Percentiles rank a stretch among this genome's conserved stretches.
These are phyloP conservation scores for Papilio dardanus DNA, from an alignment of 1,140 invertebrate species.

Conservation along the genomic window DNA sequence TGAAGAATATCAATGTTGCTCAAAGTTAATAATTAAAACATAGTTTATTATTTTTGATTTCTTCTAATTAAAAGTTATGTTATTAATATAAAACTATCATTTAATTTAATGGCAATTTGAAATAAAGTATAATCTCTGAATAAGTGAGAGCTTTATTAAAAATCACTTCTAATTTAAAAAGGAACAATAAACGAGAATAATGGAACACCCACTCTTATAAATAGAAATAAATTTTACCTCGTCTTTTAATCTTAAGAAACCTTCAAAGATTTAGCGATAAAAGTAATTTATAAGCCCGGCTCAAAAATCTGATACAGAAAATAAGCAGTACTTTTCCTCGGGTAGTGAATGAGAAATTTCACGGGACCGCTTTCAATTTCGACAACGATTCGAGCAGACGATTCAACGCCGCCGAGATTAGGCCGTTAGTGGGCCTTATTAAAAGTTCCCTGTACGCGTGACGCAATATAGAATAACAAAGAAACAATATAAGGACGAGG, in stretches of 20 bases:
- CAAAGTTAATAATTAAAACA: too few species aligned
- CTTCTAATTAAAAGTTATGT: too few species aligned
- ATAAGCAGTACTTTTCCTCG: constrained; percentile 17
- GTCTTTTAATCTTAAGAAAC: constrained; percentile 14
- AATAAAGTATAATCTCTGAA: background rate
- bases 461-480: constrained; percentile 57
- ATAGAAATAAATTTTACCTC: constrained; percentile 1
- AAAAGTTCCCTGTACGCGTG: constrained; percentile 58
- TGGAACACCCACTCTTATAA: background rate
- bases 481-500: constrained; percentile 50
- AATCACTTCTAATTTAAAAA: background rate
- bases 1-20: too few species aligned
- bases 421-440: constrained; percentile 57
- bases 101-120: background rate
- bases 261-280: constrained; percentile 7
- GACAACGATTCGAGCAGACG: constrained; percentile 26
- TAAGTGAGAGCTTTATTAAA: background rate
- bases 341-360: constrained; percentile 13
- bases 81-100: too few species aligned
- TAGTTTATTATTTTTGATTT: too few species aligned
- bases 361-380: constrained; percentile 17
- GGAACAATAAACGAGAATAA: background rate
- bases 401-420: constrained; percentile 47
- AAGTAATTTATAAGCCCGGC: constrained; percentile 15
- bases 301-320: constrained; percentile 3